Conservation (phyloP, 2,888 invertebrate species). For the Sylvicola cinctus region DNA sequence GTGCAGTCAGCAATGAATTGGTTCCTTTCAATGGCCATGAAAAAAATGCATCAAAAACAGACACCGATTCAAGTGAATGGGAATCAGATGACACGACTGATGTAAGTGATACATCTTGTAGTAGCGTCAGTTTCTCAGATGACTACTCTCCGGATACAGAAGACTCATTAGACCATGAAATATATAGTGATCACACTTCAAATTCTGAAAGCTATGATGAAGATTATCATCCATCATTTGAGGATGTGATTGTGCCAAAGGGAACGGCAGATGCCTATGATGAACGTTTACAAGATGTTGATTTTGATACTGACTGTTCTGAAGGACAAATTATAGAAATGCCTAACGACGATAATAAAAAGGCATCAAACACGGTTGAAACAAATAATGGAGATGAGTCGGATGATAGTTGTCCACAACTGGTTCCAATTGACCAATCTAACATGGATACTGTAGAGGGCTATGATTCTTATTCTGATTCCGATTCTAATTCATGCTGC, state of each 20-base stretch:
- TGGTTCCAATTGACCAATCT: background rate
- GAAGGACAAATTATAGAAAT: constrained; percentile 13
- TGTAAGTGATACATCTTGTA: too few relatives aligned
- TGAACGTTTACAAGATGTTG: too few relatives aligned
- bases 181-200: background rate
- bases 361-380: background rate
- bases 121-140: too few relatives aligned
- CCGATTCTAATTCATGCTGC: background rate
- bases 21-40: background rate
- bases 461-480: background rate
- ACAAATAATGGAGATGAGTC: background rate
- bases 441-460: background rate
- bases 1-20: background rate
- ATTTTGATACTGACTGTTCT: too few relatives aligned
- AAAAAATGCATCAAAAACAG: background rate
- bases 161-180: background rate
- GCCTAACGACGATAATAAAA: constrained; percentile 1
- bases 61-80: too few relatives aligned
- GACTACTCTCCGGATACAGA: background rate
- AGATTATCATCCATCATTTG: background rate
- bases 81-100: background rate
- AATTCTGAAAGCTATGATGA: background rate
- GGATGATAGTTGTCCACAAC: background rate
- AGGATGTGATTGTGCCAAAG: background rate
- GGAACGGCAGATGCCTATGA: constrained; percentile 4